Conservation (phyloP, 2,888 invertebrate species). For the Ommatoiulus sabulosus region DNA sequence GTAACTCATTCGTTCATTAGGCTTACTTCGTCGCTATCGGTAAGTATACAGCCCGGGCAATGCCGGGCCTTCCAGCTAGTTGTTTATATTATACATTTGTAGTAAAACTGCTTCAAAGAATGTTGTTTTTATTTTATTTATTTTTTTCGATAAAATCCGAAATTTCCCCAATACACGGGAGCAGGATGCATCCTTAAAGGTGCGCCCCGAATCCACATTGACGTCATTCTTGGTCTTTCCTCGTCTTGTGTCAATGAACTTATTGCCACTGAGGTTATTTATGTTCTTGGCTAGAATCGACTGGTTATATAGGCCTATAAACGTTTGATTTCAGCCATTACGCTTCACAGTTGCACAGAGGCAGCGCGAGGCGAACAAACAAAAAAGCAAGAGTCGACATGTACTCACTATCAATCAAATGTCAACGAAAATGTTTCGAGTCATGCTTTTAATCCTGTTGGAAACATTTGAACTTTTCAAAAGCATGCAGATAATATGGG, state of each 20-base stretch:
- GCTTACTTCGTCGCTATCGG: too few relatives aligned
- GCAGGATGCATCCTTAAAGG: conserved; percentile 23
- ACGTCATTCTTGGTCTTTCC: conserved; percentile 14
- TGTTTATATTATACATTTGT: too few relatives aligned
- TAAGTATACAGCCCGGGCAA: too few relatives aligned
- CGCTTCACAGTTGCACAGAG: not conserved
- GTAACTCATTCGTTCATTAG: too few relatives aligned
- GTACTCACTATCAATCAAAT: conserved; percentile 16
- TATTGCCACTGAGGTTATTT: not conserved
- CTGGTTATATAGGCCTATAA: not conserved
- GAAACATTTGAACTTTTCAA: not conserved
- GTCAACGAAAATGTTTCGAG: conserved; percentile 11
- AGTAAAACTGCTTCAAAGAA: not conserved
- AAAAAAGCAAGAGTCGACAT: not conserved
- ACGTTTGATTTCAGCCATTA: not conserved
- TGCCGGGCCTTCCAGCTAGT: too few relatives aligned
- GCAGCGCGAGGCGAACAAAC: not conserved
- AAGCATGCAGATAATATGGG: not conserved
- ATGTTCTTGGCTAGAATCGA: not conserved
- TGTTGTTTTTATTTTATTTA: not conserved
- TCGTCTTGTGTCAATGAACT: conserved; percentile 26
- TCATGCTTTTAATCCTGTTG: conserved; percentile 21
- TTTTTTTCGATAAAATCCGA: not conserved
- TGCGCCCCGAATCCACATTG: not conserved
- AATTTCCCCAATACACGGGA: not conserved